Evolutionary conservation across 1,140 invertebrate genomes (phyloP).

Genomic region (Nasonia giraulti): DNA sequence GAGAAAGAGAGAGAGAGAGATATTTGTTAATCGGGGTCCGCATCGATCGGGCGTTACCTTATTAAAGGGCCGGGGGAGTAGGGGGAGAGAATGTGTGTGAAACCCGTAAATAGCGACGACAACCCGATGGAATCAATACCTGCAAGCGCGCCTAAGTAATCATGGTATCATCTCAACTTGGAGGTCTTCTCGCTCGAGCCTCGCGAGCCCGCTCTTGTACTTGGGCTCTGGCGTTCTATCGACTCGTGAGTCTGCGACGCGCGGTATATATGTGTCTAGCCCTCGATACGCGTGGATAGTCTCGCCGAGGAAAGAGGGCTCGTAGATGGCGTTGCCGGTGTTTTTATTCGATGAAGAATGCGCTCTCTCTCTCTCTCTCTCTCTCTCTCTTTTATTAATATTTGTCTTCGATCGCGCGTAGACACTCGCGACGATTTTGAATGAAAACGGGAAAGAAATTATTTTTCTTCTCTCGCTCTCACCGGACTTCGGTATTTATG

Average conservation of each 20-base stretch:
- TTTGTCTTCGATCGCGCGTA: too few relatives aligned
- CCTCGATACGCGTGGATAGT: background rate
- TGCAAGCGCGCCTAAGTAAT: slow-evolving; percentile 70
- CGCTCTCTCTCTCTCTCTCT: too few relatives aligned
- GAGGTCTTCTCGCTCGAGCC: slow-evolving; percentile 65
- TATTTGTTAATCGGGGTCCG: background rate
- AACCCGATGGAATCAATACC: slow-evolving; percentile 74
- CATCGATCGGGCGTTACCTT: background rate
- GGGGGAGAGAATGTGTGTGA: slow-evolving; percentile 66
- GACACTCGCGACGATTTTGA: too few relatives aligned
- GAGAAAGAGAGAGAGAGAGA: slow-evolving; percentile 2
- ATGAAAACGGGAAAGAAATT: too few relatives aligned
- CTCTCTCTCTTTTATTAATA: too few relatives aligned
- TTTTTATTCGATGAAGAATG: background rate
- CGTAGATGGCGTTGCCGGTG: background rate
- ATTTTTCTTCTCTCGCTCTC: too few relatives aligned
- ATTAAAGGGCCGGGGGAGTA: background rate
- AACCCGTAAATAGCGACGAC: slow-evolving; percentile 71
- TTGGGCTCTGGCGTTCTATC: background rate
- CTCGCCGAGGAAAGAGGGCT: background rate
- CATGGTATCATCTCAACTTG: slow-evolving; percentile 75
- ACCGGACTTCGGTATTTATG: too few relatives aligned
- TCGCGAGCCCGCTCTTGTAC: background rate
- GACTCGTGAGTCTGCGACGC: background rate
- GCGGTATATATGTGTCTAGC: background rate